phyloP scores from a whole-genome alignment of 2,113 vertebrate genomes.

The Scytalopus superciliaris region DNA sequence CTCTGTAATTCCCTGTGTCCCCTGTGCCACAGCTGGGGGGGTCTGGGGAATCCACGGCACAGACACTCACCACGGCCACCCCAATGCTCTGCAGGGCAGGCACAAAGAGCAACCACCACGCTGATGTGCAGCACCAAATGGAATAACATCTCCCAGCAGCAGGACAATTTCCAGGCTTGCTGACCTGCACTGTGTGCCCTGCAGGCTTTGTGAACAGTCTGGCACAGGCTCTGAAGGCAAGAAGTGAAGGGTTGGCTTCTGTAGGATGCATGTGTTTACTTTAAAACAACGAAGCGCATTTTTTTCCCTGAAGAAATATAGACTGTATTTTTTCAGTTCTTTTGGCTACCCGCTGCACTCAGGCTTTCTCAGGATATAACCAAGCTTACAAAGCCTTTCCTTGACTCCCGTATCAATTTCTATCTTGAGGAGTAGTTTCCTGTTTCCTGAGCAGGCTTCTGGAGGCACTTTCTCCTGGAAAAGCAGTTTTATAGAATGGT shows the following conservation, averaged over 20 bases:
- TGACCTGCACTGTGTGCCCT: background rate
- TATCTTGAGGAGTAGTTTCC: background rate
- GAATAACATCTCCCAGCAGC: background rate
- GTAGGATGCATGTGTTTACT: background rate
- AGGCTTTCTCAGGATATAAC: background rate
- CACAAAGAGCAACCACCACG: background rate
- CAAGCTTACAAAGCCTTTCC: background rate
- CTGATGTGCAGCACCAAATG: no score
- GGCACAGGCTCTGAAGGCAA: background rate
- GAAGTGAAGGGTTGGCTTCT: background rate
- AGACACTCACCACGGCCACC: background rate
- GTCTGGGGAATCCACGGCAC: rapidly evolving
- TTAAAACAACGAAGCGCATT: background rate
- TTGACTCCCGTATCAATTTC: background rate
- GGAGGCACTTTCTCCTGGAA: background rate
- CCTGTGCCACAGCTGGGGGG: background rate
- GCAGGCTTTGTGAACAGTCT: background rate
- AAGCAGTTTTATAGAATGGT: background rate
- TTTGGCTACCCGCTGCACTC: background rate
- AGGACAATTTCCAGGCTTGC: background rate
- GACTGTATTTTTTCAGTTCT: background rate
- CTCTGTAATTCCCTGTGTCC: rapidly evolving
- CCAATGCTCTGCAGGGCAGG: background rate
- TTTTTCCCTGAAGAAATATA: background rate
- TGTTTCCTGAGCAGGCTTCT: conserved; percentile 1